phyloP scores from a whole-genome alignment of 2,113 vertebrate species.

The Oncorhynchus kisutch region DNA sequence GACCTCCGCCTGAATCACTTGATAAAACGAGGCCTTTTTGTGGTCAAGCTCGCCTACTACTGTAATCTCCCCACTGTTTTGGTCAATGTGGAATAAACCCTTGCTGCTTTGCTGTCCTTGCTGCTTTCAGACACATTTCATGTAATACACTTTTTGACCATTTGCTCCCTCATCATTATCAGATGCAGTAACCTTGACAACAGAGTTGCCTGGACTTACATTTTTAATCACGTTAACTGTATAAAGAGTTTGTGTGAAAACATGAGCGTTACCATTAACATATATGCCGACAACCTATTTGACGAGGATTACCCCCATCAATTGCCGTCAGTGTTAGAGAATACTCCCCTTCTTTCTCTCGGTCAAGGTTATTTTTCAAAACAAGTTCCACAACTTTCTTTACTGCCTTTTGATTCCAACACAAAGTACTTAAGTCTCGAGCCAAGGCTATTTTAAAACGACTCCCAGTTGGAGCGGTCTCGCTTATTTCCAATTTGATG shows the following conservation, averaged over 20 bases:
- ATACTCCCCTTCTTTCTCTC: slow-evolving; percentile 37
- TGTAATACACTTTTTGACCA: slow-evolving; percentile 36
- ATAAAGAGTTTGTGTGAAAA: slow-evolving; percentile 38
- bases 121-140: slow-evolving; percentile 31
- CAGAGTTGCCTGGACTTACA: slow-evolving; percentile 11
- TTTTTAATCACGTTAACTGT: slow-evolving; percentile 40
- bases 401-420: slow-evolving; percentile 25
- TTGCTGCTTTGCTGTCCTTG: not conserved
- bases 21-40: slow-evolving; percentile 39
- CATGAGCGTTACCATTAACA: slow-evolving; percentile 43
- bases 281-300: slow-evolving; percentile 45
- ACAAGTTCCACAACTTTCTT: slow-evolving; percentile 42
- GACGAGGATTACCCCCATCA: slow-evolving; percentile 55
- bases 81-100: slow-evolving; percentile 39
- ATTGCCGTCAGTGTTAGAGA: slow-evolving; percentile 57
- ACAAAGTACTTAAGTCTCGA: slow-evolving; percentile 35
- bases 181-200: slow-evolving; percentile 29
- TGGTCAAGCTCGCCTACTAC: slow-evolving; percentile 38
- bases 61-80: slow-evolving; percentile 37
- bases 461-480: slow-evolving; percentile 9
- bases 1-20: slow-evolving; percentile 43
- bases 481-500: slow-evolving; percentile 49
- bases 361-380: slow-evolving; percentile 39
- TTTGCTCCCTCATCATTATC: slow-evolving; percentile 44
- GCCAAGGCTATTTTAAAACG: slow-evolving; percentile 43